Evolutionary conservation across 2,888 invertebrate genomes (phyloP).

Genomic region (Drosophila niveifrons): DNA sequence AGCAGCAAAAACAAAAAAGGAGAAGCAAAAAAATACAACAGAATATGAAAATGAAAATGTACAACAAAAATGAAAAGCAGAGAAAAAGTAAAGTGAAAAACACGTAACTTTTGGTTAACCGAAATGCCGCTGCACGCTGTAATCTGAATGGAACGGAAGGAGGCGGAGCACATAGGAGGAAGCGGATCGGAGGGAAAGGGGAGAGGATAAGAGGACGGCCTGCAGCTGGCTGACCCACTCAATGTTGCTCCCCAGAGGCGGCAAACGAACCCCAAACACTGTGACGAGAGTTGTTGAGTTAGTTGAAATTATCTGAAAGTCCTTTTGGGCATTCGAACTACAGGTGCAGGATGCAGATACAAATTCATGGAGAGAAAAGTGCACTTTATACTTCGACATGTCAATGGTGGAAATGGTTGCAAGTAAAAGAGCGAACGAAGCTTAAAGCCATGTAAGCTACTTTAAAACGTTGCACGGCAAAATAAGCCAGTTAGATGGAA

Average conservation of each 20-base stretch:
- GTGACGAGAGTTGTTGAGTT: constrained; percentile 54
- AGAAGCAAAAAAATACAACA: constrained; percentile 26
- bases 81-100: constrained; percentile 23
- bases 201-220: constrained; percentile 28
- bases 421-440: neutral
- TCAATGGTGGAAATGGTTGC: neutral
- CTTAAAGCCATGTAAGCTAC: constrained; percentile 12
- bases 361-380: neutral
- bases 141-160: constrained; percentile 45
- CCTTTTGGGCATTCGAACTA: constrained; percentile 60
- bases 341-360: constrained; percentile 30
- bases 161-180: constrained; percentile 15
- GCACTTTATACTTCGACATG: neutral
- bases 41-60: constrained; percentile 5
- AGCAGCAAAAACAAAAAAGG: constrained; percentile 33
- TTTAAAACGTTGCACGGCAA: constrained; percentile 1
- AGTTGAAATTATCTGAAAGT: constrained; percentile 70
- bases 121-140: constrained; percentile 19
- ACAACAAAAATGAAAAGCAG: constrained; percentile 34
- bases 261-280: constrained; percentile 25
- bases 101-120: constrained; percentile 75
- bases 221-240: constrained; percentile 58
- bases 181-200: no score
- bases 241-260: constrained; percentile 15
- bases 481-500: neutral